These are phyloP conservation scores for Epinotia bilunana DNA, from an alignment of 2,888 invertebrate species.

Conservation along the genomic window DNA sequence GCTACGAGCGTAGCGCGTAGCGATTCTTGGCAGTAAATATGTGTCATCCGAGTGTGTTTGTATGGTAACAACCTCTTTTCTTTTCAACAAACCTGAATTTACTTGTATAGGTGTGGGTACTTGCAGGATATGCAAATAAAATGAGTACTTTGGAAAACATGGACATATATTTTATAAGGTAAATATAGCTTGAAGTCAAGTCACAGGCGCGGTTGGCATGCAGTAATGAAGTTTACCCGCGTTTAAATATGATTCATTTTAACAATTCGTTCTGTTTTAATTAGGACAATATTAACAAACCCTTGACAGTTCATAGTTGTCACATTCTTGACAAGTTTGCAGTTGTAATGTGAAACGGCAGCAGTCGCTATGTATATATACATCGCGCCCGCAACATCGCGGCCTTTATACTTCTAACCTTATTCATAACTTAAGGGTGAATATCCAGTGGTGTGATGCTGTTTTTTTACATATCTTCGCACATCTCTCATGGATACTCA, in stretches of 20 bases:
- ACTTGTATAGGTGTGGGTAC: conserved; percentile 21
- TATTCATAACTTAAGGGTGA: neutral
- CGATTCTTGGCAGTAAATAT: too few species aligned
- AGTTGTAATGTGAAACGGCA: neutral
- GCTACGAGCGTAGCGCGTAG: too few species aligned
- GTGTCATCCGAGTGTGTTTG: neutral
- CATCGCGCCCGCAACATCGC: too few species aligned
- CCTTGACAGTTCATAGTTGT: too few species aligned
- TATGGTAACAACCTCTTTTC: conserved; percentile 12
- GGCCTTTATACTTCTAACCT: neutral
- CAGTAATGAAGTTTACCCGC: neutral
- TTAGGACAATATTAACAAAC: too few species aligned
- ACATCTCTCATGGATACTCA: too few species aligned
- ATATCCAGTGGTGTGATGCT: too few species aligned
- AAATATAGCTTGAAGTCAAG: conserved; percentile 46
- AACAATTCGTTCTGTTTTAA: too few species aligned
- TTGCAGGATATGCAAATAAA: conserved; percentile 25
- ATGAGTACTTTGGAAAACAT: conserved; percentile 43
- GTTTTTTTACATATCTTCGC: too few species aligned
- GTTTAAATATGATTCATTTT: too few species aligned
- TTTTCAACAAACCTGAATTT: conserved; percentile 24
- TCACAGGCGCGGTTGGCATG: conserved; percentile 18
- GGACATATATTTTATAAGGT: conserved; percentile 47
- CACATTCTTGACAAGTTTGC: too few species aligned
- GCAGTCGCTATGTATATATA: too few species aligned